Percentiles rank a stretch among this genome's conserved stretches.
These are phyloP conservation scores for Vultur gryphus DNA, from an alignment of 2,797 vertebrate genomes.

Conservation along the genomic window DNA sequence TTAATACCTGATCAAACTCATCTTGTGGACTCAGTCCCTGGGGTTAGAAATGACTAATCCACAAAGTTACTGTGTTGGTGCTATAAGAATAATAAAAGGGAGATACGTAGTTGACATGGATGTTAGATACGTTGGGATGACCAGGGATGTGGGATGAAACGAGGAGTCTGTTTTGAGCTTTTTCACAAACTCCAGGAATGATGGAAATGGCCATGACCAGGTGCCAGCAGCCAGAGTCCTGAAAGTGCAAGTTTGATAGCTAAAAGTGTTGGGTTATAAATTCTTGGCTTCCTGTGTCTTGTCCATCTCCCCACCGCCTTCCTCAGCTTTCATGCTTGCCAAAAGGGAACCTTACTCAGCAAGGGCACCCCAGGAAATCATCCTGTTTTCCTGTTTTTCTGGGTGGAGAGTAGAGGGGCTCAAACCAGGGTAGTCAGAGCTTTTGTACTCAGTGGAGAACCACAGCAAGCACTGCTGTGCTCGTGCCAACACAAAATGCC, in stretches of 20 bases:
- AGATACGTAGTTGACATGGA: neutral
- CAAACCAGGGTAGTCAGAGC: neutral
- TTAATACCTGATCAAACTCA: neutral
- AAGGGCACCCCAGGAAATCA: neutral
- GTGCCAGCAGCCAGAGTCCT: neutral
- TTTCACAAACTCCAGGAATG: neutral
- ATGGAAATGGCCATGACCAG: neutral
- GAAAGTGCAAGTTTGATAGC: neutral
- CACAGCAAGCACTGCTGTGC: neutral
- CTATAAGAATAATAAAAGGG: neutral
- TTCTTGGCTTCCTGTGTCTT: neutral
- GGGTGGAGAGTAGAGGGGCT: neutral
- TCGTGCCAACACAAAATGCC: slow-evolving; percentile 34
- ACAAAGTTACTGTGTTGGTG: neutral
- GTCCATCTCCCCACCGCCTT: neutral
- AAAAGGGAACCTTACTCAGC: neutral
- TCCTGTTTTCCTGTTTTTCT: neutral
- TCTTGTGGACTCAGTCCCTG: neutral
- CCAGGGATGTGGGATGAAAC: neutral
- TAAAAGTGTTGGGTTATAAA: neutral
- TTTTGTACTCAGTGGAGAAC: neutral
- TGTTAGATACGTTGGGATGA: neutral
- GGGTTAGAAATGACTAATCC: neutral
- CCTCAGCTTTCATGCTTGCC: neutral
- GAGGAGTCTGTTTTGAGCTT: neutral